Evolutionary conservation across 1,140 invertebrate species (phyloP), one percentile per base, ranked within the genome.

Genomic region (Pogonognathellus flavescens): DNA sequence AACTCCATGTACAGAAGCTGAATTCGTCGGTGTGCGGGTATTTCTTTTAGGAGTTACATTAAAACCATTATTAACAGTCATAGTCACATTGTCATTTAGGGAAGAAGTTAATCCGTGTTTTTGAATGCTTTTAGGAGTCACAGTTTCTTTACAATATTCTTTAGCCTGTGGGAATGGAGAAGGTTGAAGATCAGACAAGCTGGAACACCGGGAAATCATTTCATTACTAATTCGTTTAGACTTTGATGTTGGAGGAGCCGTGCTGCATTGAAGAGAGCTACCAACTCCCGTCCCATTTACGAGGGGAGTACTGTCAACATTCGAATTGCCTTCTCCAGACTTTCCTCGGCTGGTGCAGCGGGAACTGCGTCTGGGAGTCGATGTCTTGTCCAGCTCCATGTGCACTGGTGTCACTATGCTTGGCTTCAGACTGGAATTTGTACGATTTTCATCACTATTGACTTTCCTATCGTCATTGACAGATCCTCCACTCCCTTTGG

Each of bases 41-140:
- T 84, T 70, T 49, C 49, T 14, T 57, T 53, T 84, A 20, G 60
- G 49, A 14, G 70, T 76, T 41, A 76, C 49, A 20, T 76, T 76
- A 76, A 49, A 76, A 76, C 70, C 83, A 52, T 62, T 53, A 53
- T 70, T 70, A 20, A 41, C 31, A 53, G 83, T 84, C 83, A 84
- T 84, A 52, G 83, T 84, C 31, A 84, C 83, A 72, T 50, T 84
- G 11, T 84, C 83, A 20, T 62, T 84, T 13, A 84, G 62, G 8
- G 62, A 70, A 22, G 83, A 53, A 3, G 82, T 62, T 50, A 50
- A 14, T n/a, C 62, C 62, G 52, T 49, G 70, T 76, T 76, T 76
- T 41, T 49, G 13, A 6, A 31, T 5, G 16, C 14, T 31, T 49
- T 11, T 41, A 76, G 70, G 41, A n/a, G 6, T 76, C 11, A 76